phyloP scores from a whole-genome alignment of 1,140 invertebrate species.

The Phortica variegata region DNA sequence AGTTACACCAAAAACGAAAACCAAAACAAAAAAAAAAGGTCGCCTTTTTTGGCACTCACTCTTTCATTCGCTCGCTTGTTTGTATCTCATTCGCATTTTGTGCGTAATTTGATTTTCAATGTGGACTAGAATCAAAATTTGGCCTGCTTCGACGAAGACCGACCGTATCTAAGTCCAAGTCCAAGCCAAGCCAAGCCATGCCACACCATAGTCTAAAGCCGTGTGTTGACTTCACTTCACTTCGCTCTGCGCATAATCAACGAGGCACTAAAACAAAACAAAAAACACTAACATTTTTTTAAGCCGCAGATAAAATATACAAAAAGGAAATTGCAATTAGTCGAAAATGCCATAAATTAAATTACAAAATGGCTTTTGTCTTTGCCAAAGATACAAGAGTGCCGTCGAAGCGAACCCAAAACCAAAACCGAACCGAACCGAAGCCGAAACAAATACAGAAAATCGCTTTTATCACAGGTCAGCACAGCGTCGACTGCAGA shows the following conservation, averaged over 20 bases:
- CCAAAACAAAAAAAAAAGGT: no score
- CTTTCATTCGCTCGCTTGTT: no score
- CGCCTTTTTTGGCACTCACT: no score
- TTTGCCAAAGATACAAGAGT: constrained; percentile 14
- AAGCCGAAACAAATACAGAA: background rate
- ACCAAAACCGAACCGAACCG: background rate
- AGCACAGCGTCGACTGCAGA: background rate
- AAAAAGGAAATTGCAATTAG: constrained; percentile 45
- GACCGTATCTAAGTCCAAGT: constrained; percentile 46
- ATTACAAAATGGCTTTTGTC: constrained; percentile 37
- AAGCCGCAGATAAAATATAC: no score
- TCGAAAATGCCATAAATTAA: constrained; percentile 49
- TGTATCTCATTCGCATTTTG: no score
- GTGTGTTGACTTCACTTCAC: constrained; percentile 17
- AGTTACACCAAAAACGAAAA: no score
- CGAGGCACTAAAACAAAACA: no score
- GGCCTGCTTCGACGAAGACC: constrained; percentile 13
- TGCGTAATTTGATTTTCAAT: no score
- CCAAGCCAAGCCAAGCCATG: no score
- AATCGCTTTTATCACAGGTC: constrained; percentile 12
- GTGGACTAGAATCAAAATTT: constrained; percentile 17
- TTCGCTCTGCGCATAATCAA: background rate
- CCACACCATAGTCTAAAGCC: no score
- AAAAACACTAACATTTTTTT: no score
- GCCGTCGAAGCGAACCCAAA: background rate